phyloP scores from a whole-genome alignment of 2,797 vertebrate species.

The Schizopygopsis pylzovi region DNA sequence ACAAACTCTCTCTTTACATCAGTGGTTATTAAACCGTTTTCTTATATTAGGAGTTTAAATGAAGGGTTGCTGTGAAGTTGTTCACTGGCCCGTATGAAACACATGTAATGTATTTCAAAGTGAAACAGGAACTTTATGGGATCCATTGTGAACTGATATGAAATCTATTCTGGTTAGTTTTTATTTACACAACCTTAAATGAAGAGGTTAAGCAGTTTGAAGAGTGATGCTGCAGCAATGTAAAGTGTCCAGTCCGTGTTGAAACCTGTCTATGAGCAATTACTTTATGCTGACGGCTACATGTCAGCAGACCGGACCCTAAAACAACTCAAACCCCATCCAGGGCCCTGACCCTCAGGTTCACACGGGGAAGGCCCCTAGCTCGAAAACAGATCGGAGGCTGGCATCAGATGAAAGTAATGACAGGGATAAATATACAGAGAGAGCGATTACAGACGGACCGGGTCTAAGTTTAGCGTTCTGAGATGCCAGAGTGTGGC shows the following conservation, averaged over 20 bases:
- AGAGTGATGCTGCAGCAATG: neutral
- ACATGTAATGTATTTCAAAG: neutral
- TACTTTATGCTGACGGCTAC: neutral
- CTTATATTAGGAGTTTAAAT: neutral
- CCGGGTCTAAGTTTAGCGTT: slow-evolving; percentile 67
- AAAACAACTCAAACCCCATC: neutral
- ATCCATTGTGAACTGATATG: neutral
- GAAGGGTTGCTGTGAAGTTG: neutral
- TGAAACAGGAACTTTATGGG: neutral
- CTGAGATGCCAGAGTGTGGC: slow-evolving; percentile 47
- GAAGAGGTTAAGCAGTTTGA: neutral
- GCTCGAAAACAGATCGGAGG: slow-evolving; percentile 38
- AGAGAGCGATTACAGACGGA: slow-evolving; percentile 67
- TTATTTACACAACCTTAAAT: neutral
- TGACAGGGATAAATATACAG: slow-evolving; percentile 74
- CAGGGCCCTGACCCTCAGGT: slow-evolving; percentile 15
- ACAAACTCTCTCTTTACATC: neutral
- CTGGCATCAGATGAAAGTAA: slow-evolving; percentile 70
- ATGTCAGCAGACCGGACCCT: neutral
- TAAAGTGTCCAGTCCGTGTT: neutral
- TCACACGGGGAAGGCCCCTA: neutral
- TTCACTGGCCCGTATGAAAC: too few relatives aligned
- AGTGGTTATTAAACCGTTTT: neutral
- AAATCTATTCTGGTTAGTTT: neutral
- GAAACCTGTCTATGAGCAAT: neutral